Conservation (phyloP, 2,797 vertebrate genomes). For the Rallus crepitans region DNA sequence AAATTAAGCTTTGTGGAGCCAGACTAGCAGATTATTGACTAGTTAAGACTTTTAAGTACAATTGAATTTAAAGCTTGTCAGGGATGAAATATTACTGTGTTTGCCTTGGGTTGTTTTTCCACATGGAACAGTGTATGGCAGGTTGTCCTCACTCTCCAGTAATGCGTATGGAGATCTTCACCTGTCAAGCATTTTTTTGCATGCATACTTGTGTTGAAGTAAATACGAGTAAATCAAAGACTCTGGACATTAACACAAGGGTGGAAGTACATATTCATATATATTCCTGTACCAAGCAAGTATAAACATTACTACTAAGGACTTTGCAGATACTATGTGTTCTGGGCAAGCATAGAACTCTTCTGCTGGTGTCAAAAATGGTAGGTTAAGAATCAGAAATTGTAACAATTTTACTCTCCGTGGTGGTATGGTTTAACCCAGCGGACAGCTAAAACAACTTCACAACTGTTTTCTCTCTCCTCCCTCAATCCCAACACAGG, state of each 20-base stretch:
- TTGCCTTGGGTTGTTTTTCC: neutral
- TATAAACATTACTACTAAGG: neutral
- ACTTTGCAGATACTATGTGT: neutral
- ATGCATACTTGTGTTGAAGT: neutral
- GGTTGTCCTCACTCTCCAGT: neutral
- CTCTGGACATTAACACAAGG: neutral
- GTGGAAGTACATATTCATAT: neutral
- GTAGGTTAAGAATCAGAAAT: neutral
- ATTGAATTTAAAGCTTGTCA: neutral
- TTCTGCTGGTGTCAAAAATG: neutral
- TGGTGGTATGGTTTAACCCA: too few species aligned
- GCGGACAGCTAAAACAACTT: too few species aligned
- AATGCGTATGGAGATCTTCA: neutral
- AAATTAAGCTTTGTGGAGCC: neutral
- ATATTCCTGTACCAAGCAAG: neutral
- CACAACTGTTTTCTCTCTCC: too few species aligned
- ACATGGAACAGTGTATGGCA: neutral
- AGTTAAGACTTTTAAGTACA: neutral
- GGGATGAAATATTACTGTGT: neutral
- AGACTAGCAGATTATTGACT: conserved; percentile 20
- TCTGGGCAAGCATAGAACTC: neutral
- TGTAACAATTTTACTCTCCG: neutral
- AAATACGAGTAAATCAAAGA: neutral
- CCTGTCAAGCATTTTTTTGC: neutral
- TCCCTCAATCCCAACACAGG: too few species aligned